Base-by-base conservation (phyloP, 2,888 invertebrate genomes). In the Acleris sparsana region DNA sequence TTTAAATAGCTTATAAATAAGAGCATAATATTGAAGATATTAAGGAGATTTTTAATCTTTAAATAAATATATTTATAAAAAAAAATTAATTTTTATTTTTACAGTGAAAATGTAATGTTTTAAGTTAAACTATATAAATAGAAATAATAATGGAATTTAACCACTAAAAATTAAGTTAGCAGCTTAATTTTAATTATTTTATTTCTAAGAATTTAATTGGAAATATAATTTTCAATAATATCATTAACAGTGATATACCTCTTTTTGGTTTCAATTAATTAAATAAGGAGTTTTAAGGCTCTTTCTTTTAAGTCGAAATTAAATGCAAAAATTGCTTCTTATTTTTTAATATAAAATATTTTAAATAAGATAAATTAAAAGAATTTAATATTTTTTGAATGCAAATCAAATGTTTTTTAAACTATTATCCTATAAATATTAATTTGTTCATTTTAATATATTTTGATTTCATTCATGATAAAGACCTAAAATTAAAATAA, bases 181-280 rank as follows among this genome's bases (percentile, higher is more conserved):
- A 94, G 94, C 94, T 94, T 94, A 87, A 85, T 82, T 82, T 85
- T 80, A 82, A 84, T 80, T 70, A 74, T 79, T 84, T 85, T 94
- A 93, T 93, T 93, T 94, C 93, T 83, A 5, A 25, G 5, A 25
- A 56, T 77, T 83, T 82, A 94, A 94, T 93, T 94, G 93, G 93
- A 94, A 56, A 88, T 25, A 75, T 7, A 6, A 56, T 52, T 83
- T 88, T 93, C 94, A 94, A 80, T 94, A 70, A 71, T 93, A 93
- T 94, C 92, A 94, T 94, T 94, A 94, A 94, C 94, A 94, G 93
- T 94, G 93, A 94, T 93, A 93, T 87, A 93, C 94, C 94, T 94
- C 93, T 93, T 69, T 85, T 93, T 93, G 93, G 93, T 90, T 93
- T 93, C 88, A 93, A 92, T 92, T 89, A 91, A 87, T 76, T 25